These are phyloP conservation scores for Philereme vetulata DNA, from an alignment of 2,888 invertebrate species.

Conservation along the genomic window DNA sequence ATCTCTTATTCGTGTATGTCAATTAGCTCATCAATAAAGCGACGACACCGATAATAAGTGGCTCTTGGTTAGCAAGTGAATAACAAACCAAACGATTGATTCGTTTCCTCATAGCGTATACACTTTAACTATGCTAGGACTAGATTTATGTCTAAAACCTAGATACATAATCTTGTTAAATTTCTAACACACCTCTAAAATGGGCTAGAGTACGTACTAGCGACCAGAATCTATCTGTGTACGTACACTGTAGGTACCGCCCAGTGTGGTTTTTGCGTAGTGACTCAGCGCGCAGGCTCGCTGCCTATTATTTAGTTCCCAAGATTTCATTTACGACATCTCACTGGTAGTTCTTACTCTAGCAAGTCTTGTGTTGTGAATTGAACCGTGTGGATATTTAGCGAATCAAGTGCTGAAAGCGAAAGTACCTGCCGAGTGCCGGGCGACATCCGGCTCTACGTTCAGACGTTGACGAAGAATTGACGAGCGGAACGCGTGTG, in stretches of 20 bases:
- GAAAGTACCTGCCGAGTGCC: conserved; percentile 14
- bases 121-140: no score
- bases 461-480: background rate
- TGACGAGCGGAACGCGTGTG: conserved; percentile 2
- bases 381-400: background rate
- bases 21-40: no score
- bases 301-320: conserved; percentile 13
- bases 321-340: conserved; percentile 17
- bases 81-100: no score
- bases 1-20: no score
- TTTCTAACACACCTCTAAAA: no score
- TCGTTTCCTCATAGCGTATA: no score
- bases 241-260: background rate
- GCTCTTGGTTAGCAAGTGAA: no score
- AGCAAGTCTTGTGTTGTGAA: background rate
- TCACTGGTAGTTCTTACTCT: background rate
- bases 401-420: conserved; percentile 6
- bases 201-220: no score
- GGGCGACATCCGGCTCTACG: conserved; percentile 9
- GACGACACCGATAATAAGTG: no score
- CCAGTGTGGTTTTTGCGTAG: background rate
- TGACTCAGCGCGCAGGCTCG: conserved; percentile 1
- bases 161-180: no score
- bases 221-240: no score
- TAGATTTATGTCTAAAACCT: no score